Conservation (phyloP, 2,797 vertebrate species). For the Micromesistius poutassou region DNA sequence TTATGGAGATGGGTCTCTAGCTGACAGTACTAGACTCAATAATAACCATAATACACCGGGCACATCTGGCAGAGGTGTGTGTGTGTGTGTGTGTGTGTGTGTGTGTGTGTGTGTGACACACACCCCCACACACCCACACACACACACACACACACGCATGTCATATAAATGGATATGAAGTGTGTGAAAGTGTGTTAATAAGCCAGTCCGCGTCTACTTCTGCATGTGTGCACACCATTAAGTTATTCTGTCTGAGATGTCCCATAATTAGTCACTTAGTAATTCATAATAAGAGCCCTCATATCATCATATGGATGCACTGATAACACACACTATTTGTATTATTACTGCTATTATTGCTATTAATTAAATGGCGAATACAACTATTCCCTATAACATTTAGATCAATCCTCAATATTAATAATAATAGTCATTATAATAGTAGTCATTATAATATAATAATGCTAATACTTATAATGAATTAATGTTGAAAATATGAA, state of each 20-base stretch:
- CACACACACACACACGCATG: neutral
- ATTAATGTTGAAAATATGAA: too few relatives aligned
- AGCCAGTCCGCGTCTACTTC: too few relatives aligned
- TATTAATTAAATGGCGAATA: too few relatives aligned
- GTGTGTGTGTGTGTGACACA: slow-evolving; percentile 9
- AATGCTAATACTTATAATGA: neutral
- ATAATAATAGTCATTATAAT: neutral
- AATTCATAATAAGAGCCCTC: too few relatives aligned
- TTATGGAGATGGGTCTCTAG: slow-evolving; percentile 84
- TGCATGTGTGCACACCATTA: neutral
- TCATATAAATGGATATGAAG: too few relatives aligned
- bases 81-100: neutral
- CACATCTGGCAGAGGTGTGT: slow-evolving; percentile 77
- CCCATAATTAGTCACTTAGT: too few relatives aligned
- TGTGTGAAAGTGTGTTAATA: too few relatives aligned
- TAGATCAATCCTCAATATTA: neutral
- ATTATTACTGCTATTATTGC: too few relatives aligned
- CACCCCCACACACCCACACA: slow-evolving; percentile 7
- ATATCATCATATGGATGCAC: too few relatives aligned
- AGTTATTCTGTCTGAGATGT: too few relatives aligned
- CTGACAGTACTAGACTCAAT: slow-evolving; percentile 73
- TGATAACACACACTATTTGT: too few relatives aligned
- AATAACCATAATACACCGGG: slow-evolving; percentile 79
- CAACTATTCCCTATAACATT: too few relatives aligned
- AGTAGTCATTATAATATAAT: neutral